Evolutionary conservation across 2,888 invertebrate species (phyloP), one percentile per base, ranked within the genome.

Genomic region (Baccha elongata): DNA sequence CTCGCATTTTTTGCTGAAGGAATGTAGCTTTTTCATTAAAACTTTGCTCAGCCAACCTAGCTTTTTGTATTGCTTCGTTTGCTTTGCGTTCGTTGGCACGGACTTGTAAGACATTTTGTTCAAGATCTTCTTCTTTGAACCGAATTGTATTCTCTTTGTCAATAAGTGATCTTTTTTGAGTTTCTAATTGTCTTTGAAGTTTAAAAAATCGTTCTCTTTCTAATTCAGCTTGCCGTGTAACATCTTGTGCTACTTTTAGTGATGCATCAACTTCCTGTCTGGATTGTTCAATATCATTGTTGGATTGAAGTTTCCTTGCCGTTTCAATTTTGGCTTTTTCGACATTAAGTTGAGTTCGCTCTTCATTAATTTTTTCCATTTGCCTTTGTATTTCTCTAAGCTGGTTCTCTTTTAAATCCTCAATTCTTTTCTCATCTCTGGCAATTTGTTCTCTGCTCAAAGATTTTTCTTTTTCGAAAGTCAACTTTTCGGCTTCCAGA

Each of bases 211-310:
- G 88, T 35, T 90, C 88, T 1, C 90, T 88, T 80, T 91, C 91
- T 5, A 87, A 85, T 81, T 91, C 91, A 0, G 91, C 89, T 60
- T 88, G 89, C 0, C 87, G 87, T 1, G 89, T 87, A 0, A 91
- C 89, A 81, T 91, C 90, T 7, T 90, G 88, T 0, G 91, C 90
- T 29, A 91, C 88, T 71, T 89, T 87, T 3, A 91, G 73, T 5
- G 89, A 88, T 0, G 90, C 88, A 52, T 91, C 91, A 23, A 90
- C 71, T 78, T 91, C 91, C 8, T 87, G 17, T 0, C 88, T 87
- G 10, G 88, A 86, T 50, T 87, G 87, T 15, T 89, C 87, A n/a
- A 84, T 11, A 21, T 88, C 87, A 0, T 62, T 72, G 10, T 84
- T 80, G 2, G 74, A 80, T 21, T 88, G 87, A 8, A 90, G 84